These are phyloP conservation scores for Protonibea diacanthus DNA, from an alignment of 2,797 vertebrate genomes.

Conservation along the genomic window DNA sequence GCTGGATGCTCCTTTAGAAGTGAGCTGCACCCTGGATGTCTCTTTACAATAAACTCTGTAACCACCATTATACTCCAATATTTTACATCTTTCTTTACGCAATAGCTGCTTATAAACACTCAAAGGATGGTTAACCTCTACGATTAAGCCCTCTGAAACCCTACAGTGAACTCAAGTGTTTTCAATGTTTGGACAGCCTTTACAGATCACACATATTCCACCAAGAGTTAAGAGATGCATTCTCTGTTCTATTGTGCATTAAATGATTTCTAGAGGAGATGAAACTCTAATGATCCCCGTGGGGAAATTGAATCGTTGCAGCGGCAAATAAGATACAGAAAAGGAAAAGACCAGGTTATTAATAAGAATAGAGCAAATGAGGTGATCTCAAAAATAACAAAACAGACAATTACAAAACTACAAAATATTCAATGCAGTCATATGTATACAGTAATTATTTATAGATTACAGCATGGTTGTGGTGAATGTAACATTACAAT, in stretches of 20 bases:
- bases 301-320: conserved; percentile 61
- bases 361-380: conserved; percentile 53
- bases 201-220: conserved; percentile 3
- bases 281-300: conserved; percentile 59
- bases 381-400: conserved; percentile 37
- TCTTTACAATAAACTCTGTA: conserved; percentile 11
- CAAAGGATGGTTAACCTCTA: not conserved
- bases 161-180: not conserved
- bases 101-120: not conserved
- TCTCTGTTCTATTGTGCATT: conserved; percentile 66
- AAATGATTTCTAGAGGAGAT: conserved; percentile 65
- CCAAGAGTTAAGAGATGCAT: conserved; percentile 55
- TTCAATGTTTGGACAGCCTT: conserved; percentile 9
- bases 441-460: not conserved
- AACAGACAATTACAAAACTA: conserved; percentile 22
- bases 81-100: not conserved
- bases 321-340: conserved; percentile 59
- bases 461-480: not conserved
- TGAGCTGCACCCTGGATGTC: not conserved
- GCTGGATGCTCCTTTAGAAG: not conserved
- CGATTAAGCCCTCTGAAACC: not conserved
- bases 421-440: conserved; percentile 9
- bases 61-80: not conserved
- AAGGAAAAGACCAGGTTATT: conserved; percentile 50
- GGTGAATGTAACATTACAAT: not conserved